Evolutionary conservation across 2,888 invertebrate species (phyloP).

Genomic region (Lamellibrachia satsuma): DNA sequence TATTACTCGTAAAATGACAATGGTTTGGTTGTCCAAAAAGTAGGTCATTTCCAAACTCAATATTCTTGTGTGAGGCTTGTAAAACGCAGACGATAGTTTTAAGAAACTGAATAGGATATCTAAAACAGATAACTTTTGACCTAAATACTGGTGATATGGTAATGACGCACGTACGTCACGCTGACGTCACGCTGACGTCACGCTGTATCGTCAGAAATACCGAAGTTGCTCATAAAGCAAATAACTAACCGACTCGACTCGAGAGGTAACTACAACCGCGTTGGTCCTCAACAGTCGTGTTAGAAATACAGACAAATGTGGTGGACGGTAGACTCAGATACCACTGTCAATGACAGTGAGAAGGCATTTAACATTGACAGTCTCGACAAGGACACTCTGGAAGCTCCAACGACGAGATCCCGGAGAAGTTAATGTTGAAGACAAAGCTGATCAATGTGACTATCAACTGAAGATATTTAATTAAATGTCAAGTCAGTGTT

Average conservation of each 20-base stretch:
- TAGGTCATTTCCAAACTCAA: background rate
- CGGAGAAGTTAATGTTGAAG: too few relatives aligned
- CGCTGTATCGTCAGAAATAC: background rate
- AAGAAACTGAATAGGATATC: background rate
- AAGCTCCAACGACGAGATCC: too few relatives aligned
- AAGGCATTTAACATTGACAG: too few relatives aligned
- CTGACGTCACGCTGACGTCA: too few relatives aligned
- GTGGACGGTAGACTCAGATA: too few relatives aligned
- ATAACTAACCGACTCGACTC: background rate
- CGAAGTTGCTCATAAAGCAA: background rate
- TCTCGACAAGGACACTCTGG: too few relatives aligned
- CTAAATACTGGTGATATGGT: background rate
- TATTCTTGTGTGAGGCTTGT: background rate
- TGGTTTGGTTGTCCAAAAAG: background rate
- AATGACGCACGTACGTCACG: background rate
- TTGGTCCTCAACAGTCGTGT: background rate
- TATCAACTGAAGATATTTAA: too few relatives aligned
- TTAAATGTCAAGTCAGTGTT: too few relatives aligned
- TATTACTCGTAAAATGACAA: background rate
- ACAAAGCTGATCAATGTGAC: too few relatives aligned
- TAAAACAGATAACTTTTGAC: background rate
- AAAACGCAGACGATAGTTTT: background rate
- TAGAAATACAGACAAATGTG: too few relatives aligned
- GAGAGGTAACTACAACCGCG: background rate
- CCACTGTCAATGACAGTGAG: too few relatives aligned